phyloP scores from a whole-genome alignment of 2,113 vertebrate genomes.

The Hemiprocne comata region DNA sequence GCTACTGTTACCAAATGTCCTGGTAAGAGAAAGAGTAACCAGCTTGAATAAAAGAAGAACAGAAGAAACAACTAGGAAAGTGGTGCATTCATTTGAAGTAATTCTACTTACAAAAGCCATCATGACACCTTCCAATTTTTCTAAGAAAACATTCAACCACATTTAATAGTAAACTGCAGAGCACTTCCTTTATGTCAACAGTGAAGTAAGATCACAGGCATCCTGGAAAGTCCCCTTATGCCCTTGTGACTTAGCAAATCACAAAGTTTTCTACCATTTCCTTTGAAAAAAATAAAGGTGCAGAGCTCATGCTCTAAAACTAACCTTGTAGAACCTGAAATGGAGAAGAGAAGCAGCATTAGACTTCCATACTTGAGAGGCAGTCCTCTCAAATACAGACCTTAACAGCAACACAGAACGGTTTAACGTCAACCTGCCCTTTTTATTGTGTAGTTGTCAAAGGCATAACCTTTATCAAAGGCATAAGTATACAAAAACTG shows the following conservation, averaged over 20 bases:
- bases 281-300: too few species aligned
- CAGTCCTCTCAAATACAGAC: background rate
- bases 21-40: background rate
- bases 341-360: background rate
- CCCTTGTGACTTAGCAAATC: background rate
- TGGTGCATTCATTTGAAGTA: background rate
- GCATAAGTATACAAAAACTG: background rate
- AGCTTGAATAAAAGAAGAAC: background rate
- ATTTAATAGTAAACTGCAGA: constrained; percentile 5
- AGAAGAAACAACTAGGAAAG: background rate
- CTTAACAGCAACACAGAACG: background rate
- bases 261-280: background rate
- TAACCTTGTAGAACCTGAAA: background rate
- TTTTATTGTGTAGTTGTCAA: background rate
- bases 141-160: constrained; percentile 37
- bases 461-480: background rate
- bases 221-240: background rate
- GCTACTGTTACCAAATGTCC: background rate
- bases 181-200: constrained; percentile 14
- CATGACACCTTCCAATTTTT: background rate
- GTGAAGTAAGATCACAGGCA: constrained; percentile 17
- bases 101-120: background rate
- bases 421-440: background rate
- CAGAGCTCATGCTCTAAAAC: too few species aligned
- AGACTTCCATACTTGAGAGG: background rate